Percentiles rank a stretch among this genome's conserved stretches.
phyloP scores from a whole-genome alignment of 92 coral and sea anemone genomes.

The Heliopora coerulea region DNA sequence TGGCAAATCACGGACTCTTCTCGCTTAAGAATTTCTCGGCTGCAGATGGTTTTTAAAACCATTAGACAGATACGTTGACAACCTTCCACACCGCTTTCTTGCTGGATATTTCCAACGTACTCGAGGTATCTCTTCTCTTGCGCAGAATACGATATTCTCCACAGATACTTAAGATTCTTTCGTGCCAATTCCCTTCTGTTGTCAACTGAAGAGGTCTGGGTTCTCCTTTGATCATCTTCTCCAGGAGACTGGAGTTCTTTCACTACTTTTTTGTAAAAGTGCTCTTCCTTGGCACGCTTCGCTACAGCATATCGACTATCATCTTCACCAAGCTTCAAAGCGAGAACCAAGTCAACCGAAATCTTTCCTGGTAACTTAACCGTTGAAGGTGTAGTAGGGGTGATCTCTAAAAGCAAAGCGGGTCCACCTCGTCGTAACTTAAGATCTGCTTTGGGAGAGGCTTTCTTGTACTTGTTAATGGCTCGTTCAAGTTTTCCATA shows the following conservation, averaged over 20 bases:
- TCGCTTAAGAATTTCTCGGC: conserved; percentile 2
- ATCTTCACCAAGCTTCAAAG: conserved; percentile 2
- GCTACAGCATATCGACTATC: conserved; percentile 38
- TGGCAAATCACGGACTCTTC: not conserved
- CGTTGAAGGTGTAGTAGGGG: not conserved
- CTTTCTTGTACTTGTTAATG: conserved; percentile 10
- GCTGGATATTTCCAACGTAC: conserved; percentile 16
- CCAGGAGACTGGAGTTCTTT: not conserved
- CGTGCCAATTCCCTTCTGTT: not conserved
- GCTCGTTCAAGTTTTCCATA: conserved; percentile 11
- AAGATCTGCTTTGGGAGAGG: conserved; percentile 4
- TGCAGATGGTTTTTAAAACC: conserved; percentile 22
- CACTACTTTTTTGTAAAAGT: not conserved
- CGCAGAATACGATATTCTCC: conserved; percentile 30
- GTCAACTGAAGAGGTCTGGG: not conserved
- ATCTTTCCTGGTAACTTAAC: not conserved
- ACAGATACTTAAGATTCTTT: conserved; percentile 7
- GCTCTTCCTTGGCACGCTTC: conserved; percentile 10
- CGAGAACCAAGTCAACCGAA: conserved; percentile 32
- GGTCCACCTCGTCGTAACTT: conserved; percentile 23
- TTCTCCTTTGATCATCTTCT: not conserved
- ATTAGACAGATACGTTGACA: conserved; percentile 27
- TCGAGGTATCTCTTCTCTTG: conserved; percentile 26
- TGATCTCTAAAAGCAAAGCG: conserved; percentile 25
- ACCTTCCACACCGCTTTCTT: conserved; percentile 7